Evolutionary conservation across 2,888 invertebrate species (phyloP).

Genomic region (Ophion obscuratus): DNA sequence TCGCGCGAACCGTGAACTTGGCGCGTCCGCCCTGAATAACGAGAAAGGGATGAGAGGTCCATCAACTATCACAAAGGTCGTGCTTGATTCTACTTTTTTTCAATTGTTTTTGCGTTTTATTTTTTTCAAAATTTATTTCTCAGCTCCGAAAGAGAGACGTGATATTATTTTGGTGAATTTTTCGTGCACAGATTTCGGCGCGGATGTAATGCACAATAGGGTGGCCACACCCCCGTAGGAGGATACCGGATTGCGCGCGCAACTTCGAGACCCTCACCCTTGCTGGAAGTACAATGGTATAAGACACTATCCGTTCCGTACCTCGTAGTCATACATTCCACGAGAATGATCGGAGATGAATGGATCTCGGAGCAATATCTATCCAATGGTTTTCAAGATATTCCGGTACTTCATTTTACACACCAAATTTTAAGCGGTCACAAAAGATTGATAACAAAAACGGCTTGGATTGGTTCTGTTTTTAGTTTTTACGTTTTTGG

Average conservation of each 20-base stretch:
- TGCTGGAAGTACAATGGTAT: slow-evolving; percentile 56
- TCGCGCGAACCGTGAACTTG: slow-evolving; percentile 1
- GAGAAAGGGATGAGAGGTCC: not conserved
- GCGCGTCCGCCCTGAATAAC: slow-evolving; percentile 20
- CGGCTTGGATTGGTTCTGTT: too few relatives aligned
- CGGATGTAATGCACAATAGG: slow-evolving; percentile 55
- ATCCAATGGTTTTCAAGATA: not conserved
- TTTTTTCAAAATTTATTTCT: slow-evolving; percentile 42
- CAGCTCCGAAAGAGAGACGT: slow-evolving; percentile 34
- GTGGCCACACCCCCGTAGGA: slow-evolving; percentile 78
- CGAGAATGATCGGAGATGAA: slow-evolving; percentile 54
- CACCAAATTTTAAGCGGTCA: too few relatives aligned
- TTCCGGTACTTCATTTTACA: too few relatives aligned
- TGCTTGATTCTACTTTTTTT: slow-evolving; percentile 11
- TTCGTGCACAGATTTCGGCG: slow-evolving; percentile 63
- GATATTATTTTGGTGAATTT: slow-evolving; percentile 62
- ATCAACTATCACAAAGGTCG: slow-evolving; percentile 8
- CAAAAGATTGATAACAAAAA: too few relatives aligned
- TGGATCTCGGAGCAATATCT: slow-evolving; percentile 16
- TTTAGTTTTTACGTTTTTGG: too few relatives aligned
- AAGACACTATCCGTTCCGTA: slow-evolving; percentile 40
- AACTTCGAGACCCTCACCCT: slow-evolving; percentile 59
- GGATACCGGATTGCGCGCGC: slow-evolving; percentile 76
- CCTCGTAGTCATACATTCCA: slow-evolving; percentile 64
- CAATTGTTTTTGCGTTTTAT: not conserved